phyloP scores from a whole-genome alignment of 2,888 invertebrate species.

The Dolichomitus sp. region DNA sequence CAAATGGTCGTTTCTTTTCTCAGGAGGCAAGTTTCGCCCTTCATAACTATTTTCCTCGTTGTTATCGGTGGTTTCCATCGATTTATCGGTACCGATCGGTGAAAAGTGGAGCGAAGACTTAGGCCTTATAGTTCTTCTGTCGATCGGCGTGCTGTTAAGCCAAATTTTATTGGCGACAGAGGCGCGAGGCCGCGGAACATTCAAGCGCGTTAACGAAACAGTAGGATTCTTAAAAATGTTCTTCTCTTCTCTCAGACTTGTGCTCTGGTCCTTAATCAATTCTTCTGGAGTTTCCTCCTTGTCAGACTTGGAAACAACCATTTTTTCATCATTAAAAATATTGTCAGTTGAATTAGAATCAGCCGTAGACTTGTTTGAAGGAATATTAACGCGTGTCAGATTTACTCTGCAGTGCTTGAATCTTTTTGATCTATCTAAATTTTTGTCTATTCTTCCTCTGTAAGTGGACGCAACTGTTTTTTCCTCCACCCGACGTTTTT shows the following conservation, averaged over 20 bases:
- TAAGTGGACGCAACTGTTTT: neutral
- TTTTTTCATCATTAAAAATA: neutral
- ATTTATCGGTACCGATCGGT: conserved; percentile 65
- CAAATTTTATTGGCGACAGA: conserved; percentile 20
- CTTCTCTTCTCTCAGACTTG: neutral
- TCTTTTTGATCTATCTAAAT: neutral
- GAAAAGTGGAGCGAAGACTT: conserved; percentile 63
- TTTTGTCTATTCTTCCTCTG: neutral
- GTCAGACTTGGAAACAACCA: neutral
- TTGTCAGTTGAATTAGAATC: neutral
- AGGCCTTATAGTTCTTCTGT: conserved; percentile 7
- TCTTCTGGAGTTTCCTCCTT: neutral
- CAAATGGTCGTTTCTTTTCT: neutral
- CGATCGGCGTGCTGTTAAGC: conserved; percentile 74
- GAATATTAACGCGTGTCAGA: conserved; percentile 16
- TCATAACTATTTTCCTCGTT: neutral
- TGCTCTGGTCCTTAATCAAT: neutral
- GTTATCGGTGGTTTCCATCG: neutral
- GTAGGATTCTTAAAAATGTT: conserved; percentile 34
- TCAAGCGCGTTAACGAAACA: conserved; percentile 32
- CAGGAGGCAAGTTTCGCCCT: neutral
- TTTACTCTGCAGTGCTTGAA: conserved; percentile 22
- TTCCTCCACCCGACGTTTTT: neutral
- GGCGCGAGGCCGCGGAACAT: neutral
- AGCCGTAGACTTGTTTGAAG: neutral